Evolutionary conservation across 2,797 vertebrate genomes (phyloP).

Genomic region (Toxotes lorentzi): DNA sequence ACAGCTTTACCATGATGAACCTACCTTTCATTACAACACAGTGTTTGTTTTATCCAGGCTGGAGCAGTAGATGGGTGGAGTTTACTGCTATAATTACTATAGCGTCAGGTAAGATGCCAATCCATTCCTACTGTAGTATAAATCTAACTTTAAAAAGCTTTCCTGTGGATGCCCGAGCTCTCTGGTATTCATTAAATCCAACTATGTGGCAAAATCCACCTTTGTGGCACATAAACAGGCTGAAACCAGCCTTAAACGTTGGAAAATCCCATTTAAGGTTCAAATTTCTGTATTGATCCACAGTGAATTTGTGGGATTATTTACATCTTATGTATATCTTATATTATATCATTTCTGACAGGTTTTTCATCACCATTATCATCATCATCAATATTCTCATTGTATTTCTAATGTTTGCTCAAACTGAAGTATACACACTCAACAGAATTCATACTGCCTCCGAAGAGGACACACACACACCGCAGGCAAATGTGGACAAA

Average conservation of each 20-base stretch:
- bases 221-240: neutral
- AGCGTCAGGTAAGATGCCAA: slow-evolving; percentile 17
- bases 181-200: slow-evolving; percentile 9
- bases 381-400: neutral
- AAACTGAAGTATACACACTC: slow-evolving; percentile 18
- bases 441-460: slow-evolving; percentile 28
- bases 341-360: neutral
- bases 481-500: slow-evolving; percentile 34
- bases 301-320: slow-evolving; percentile 12
- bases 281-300: neutral
- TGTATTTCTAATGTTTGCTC: slow-evolving; percentile 18
- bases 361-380: slow-evolving; percentile 12
- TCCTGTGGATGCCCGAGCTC: neutral
- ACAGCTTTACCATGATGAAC: slow-evolving; percentile 53
- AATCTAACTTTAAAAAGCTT: neutral
- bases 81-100: slow-evolving; percentile 23
- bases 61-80: slow-evolving; percentile 44
- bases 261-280: neutral
- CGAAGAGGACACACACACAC: slow-evolving; percentile 43
- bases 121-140: neutral
- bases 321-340: slow-evolving; percentile 9
- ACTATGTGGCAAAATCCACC: slow-evolving; percentile 6
- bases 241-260: neutral
- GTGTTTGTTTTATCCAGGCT: slow-evolving; percentile 50
- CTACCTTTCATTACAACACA: slow-evolving; percentile 28